These are phyloP conservation scores for Beris chalybata DNA, from an alignment of 2,888 invertebrate species.

Conservation along the genomic window DNA sequence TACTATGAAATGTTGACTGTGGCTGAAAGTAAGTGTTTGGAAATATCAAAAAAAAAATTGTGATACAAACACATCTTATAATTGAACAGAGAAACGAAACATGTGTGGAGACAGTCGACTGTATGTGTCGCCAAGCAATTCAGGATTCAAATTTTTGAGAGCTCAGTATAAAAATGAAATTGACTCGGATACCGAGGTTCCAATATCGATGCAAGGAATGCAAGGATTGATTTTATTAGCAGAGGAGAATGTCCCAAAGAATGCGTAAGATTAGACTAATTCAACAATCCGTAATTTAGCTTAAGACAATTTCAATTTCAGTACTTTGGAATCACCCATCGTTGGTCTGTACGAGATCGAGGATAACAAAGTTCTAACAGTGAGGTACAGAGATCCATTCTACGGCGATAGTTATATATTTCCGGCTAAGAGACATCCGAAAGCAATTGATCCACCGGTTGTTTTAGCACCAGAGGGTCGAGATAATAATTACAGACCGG, in stretches of 20 bases:
- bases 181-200: slow-evolving; percentile 60
- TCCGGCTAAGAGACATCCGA: slow-evolving; percentile 69
- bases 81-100: slow-evolving; percentile 70
- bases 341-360: slow-evolving; percentile 65
- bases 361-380: slow-evolving; percentile 65
- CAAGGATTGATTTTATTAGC: slow-evolving; percentile 77
- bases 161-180: slow-evolving; percentile 67
- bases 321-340: slow-evolving; percentile 71
- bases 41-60: neutral
- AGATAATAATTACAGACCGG: slow-evolving; percentile 74
- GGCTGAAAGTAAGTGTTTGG: slow-evolving; percentile 71
- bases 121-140: slow-evolving; percentile 76
- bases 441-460: slow-evolving; percentile 70
- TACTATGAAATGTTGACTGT: slow-evolving; percentile 79
- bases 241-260: slow-evolving; percentile 67
- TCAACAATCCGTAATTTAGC: no score
- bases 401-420: slow-evolving; percentile 76
- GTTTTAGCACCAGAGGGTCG: slow-evolving; percentile 80
- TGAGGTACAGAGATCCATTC: slow-evolving; percentile 77
- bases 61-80: neutral
- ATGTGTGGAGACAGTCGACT: slow-evolving; percentile 85
- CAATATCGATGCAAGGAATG: slow-evolving; percentile 76
- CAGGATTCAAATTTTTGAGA: slow-evolving; percentile 69
- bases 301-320: slow-evolving; percentile 42
- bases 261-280: slow-evolving; percentile 60